These are phyloP conservation scores for Chrysemys picta DNA, from an alignment of 2,113 vertebrate genomes.

Conservation along the genomic window DNA sequence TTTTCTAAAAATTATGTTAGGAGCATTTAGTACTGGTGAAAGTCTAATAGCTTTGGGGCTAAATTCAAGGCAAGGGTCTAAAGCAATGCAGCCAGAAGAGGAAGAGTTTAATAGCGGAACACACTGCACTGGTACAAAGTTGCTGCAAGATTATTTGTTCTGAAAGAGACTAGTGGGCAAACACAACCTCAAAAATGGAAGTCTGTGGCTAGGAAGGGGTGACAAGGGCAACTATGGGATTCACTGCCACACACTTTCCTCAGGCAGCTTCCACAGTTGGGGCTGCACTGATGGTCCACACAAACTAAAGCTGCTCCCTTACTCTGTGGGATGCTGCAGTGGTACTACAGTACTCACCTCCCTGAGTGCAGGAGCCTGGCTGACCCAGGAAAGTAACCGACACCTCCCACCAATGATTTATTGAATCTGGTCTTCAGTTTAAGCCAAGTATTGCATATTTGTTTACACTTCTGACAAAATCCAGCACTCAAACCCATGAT, in stretches of 20 bases:
- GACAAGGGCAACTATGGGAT: neutral
- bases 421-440: neutral
- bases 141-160: slow-evolving; percentile 22
- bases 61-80: slow-evolving; percentile 16
- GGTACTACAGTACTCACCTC: neutral
- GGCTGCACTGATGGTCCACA: neutral
- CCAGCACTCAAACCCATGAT: neutral
- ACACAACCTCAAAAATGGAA: neutral
- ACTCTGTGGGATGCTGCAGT: accelerated
- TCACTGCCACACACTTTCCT: neutral
- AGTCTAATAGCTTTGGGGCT: slow-evolving; percentile 29
- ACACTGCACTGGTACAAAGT: neutral
- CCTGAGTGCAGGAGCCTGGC: accelerated
- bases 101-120: slow-evolving; percentile 5
- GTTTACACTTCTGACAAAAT: neutral
- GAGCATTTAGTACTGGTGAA: slow-evolving; percentile 58
- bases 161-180: neutral
- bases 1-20: slow-evolving; percentile 49
- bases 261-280: neutral
- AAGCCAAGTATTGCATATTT: neutral
- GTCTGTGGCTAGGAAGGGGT: neutral
- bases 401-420: neutral
- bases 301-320: neutral
- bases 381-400: accelerated
- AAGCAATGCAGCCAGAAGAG: slow-evolving; percentile 9